Percentiles rank a stretch among this genome's conserved stretches.
Evolutionary conservation across 2,113 vertebrate genomes (phyloP).

Genomic region (Nesoenas mayeri): DNA sequence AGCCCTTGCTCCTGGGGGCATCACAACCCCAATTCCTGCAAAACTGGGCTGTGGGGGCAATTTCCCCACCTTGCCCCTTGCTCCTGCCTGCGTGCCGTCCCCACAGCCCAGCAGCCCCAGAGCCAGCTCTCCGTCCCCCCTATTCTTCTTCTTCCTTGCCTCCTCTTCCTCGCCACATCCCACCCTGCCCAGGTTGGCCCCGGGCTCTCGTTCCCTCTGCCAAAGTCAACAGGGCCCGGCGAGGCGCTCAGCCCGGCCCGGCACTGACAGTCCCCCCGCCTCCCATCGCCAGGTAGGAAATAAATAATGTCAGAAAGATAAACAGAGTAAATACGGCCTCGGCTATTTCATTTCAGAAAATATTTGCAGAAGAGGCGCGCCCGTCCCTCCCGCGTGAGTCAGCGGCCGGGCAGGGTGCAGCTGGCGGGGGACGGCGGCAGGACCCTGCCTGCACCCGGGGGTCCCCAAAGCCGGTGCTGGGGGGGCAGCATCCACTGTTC

Average conservation of each 20-base stretch:
- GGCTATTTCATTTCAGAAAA: background rate
- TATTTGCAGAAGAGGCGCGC: background rate
- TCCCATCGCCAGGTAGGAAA: constrained; percentile 1
- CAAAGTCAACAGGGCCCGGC: background rate
- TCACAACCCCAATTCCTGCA: background rate
- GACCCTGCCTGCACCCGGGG: background rate
- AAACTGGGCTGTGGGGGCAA: background rate
- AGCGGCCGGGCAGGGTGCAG: background rate
- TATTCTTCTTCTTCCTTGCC: background rate
- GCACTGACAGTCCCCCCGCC: background rate
- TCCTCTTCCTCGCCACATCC: background rate
- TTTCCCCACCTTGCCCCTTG: background rate
- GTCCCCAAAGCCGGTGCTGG: fast-evolving
- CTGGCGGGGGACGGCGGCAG: fast-evolving
- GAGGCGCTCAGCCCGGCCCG: fast-evolving
- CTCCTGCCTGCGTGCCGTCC: fast-evolving
- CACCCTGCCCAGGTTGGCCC: background rate
- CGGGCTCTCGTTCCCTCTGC: background rate
- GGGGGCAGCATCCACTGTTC: background rate
- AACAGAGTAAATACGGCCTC: background rate
- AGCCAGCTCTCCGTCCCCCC: background rate
- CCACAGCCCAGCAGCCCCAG: fast-evolving
- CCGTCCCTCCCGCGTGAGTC: background rate
- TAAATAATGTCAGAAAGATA: background rate
- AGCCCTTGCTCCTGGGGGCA: background rate